Evolutionary conservation across 92 coral and sea anemone species (phyloP), one percentile per base, ranked within the genome.

Genomic region (Actinostola sp.): DNA sequence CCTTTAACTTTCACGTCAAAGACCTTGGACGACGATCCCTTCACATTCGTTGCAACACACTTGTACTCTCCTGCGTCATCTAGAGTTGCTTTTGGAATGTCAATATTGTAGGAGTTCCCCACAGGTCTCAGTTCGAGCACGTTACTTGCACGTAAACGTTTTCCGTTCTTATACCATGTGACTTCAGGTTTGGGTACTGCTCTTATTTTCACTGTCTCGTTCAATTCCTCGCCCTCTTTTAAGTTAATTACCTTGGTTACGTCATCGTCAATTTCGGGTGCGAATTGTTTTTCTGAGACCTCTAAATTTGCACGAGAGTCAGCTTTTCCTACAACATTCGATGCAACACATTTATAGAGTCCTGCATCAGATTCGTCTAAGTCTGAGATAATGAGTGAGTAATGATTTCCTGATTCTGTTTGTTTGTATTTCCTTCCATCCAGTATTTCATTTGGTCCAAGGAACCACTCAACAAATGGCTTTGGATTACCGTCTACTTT

Each of bases 1-100:
- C 93, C 98, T 85, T 83, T 79, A 0, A 94, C 95, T 29, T 77
- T 88, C 38, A 94, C 87, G 51, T 88, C 97, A 80, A 94, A 85
- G 32, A 72, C 74, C 78, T 92, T 88, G 14, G 86, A 67, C 19
- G 87, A 83, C 26, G 92, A 85, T 16, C 98, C 98, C 39, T 84
- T 77, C 53, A 76, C 80, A 72, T 87, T 94, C 24, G 81, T 88
- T 1, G 95, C 98, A 63, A 89, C 97, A 62, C 98, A 94, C 73
- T 89, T 86, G 70, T 91, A 95, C 4, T 84, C 83, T 36, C 99
- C 99, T 36, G 87, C 56, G 70, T 95, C 99, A 41, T 78, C 88
- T 34, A 79, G 78, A 36, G 66, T 77, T 25, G 86, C 71, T 60
- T 78, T 84, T 39, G 65, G 75, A 59, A 94, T 80, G 21, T 70